These are phyloP conservation scores for Corella eumyota DNA, from an alignment of 23 tunicate genomes.

Conservation along the genomic window DNA sequence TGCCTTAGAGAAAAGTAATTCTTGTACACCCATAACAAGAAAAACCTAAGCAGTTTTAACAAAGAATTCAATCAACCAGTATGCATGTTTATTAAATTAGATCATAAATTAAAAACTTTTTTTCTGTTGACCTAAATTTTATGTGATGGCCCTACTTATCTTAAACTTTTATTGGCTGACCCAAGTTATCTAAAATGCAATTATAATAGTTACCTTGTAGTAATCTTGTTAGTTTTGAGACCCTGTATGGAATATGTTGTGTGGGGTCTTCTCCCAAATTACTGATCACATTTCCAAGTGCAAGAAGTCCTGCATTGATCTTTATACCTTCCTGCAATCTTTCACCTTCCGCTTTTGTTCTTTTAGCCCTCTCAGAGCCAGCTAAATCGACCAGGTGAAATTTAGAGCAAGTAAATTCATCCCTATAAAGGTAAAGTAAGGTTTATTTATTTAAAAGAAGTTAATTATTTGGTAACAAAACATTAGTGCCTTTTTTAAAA, in stretches of 20 bases:
- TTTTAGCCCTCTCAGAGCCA: constrained; percentile 89
- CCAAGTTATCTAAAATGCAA: too few species aligned
- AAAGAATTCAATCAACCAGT: too few species aligned
- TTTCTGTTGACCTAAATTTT: too few species aligned
- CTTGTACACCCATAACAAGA: too few species aligned
- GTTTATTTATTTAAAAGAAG: background rate
- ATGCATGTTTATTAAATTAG: too few species aligned
- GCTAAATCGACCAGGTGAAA: constrained; percentile 91
- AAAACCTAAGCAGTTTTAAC: too few species aligned
- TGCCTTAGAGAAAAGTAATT: background rate
- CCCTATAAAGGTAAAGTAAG: constrained; percentile 10
- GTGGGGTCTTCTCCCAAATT: constrained; percentile 66
- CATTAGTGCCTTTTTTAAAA: too few species aligned
- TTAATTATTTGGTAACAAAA: background rate
- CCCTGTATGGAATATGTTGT: constrained; percentile 81
- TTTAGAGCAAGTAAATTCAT: constrained; percentile 46
- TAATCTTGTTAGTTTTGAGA: constrained; percentile 79
- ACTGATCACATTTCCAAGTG: constrained; percentile 89
- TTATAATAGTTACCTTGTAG: too few species aligned
- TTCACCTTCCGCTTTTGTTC: constrained; percentile 94
- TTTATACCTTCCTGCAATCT: constrained; percentile 83
- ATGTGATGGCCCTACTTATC: too few species aligned
- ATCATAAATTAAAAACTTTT: too few species aligned
- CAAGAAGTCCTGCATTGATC: constrained; percentile 83
- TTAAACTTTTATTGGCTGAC: too few species aligned